Evolutionary conservation across 1,140 invertebrate species (phyloP).

Genomic region (Phymastichus coffea): DNA sequence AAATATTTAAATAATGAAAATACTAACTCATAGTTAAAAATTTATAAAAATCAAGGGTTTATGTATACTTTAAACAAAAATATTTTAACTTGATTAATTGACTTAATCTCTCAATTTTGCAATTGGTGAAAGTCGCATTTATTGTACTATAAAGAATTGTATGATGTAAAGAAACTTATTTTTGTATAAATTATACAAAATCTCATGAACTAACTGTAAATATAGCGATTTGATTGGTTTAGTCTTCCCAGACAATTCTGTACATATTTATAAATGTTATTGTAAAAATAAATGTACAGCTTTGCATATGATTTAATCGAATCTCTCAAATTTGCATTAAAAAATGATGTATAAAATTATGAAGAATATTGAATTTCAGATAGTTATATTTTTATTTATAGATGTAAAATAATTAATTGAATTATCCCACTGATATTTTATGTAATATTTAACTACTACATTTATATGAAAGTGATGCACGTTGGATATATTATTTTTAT

Average conservation of each 20-base stretch:
- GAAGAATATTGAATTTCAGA: too few species aligned
- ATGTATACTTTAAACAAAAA: constrained; percentile 10
- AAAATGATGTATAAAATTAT: not conserved
- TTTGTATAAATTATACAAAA: constrained; percentile 19
- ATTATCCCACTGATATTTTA: not conserved
- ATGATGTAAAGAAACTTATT: not conserved
- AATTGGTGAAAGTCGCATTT: constrained; percentile 1
- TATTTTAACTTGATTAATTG: constrained; percentile 1
- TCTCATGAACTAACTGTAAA: not conserved
- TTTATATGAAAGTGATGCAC: too few species aligned
- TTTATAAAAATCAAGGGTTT: constrained; percentile 4
- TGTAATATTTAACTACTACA: too few species aligned
- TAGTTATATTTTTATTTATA: constrained; percentile 13
- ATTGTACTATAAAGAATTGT: not conserved
- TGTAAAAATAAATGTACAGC: not conserved
- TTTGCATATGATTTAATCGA: not conserved
- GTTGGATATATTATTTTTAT: too few species aligned
- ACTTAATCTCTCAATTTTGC: constrained; percentile 12
- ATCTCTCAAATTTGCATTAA: not conserved
- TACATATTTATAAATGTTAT: not conserved
- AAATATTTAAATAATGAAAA: constrained; percentile 1
- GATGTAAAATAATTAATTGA: constrained; percentile 19
- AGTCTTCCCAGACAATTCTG: constrained; percentile 5
- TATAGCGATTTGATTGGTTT: constrained; percentile 4
- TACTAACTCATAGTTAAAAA: not conserved